Conservation (phyloP, 92 coral and sea anemone species). For the Desmophyllum pertusum region DNA sequence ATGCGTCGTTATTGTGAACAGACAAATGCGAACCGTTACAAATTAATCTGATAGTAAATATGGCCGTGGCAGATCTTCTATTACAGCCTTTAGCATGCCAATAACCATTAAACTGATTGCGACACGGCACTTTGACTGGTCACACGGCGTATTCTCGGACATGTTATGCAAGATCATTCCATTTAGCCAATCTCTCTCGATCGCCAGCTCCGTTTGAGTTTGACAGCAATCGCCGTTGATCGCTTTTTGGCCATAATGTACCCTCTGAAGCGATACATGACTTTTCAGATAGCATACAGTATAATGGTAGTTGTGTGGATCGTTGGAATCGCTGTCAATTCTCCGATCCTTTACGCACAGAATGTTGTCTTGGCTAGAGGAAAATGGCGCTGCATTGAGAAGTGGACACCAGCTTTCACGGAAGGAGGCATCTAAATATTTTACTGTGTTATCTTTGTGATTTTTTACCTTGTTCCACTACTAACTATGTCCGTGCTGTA, state of each 20-base stretch:
- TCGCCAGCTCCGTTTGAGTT: conserved; percentile 79
- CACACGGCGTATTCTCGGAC: conserved; percentile 46
- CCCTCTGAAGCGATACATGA: conserved; percentile 74
- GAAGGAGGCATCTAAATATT: conserved; percentile 50
- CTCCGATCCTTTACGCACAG: conserved; percentile 68
- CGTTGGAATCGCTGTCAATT: conserved; percentile 60
- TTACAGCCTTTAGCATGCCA: conserved; percentile 74
- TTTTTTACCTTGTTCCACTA: conserved; percentile 70
- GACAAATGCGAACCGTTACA: conserved; percentile 82
- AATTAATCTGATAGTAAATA: conserved; percentile 83
- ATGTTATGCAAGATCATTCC: conserved; percentile 68
- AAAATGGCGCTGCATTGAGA: conserved; percentile 53
- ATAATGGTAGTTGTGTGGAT: conserved; percentile 71
- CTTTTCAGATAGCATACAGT: conserved; percentile 61
- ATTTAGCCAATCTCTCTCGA: conserved; percentile 68
- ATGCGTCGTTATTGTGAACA: conserved; percentile 62
- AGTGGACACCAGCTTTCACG: conserved; percentile 55
- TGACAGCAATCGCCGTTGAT: conserved; percentile 81
- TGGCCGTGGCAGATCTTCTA: conserved; percentile 82
- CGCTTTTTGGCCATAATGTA: conserved; percentile 75
- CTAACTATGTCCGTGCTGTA: conserved; percentile 63
- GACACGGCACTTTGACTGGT: conserved; percentile 32
- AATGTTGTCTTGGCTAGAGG: neutral
- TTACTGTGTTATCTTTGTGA: conserved; percentile 60
- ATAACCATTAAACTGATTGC: conserved; percentile 38